A percentile compares a stretch with the other conserved stretches of the same genome.
phyloP scores from a whole-genome alignment of 2,797 vertebrate genomes.

The Cyprinella venusta region DNA sequence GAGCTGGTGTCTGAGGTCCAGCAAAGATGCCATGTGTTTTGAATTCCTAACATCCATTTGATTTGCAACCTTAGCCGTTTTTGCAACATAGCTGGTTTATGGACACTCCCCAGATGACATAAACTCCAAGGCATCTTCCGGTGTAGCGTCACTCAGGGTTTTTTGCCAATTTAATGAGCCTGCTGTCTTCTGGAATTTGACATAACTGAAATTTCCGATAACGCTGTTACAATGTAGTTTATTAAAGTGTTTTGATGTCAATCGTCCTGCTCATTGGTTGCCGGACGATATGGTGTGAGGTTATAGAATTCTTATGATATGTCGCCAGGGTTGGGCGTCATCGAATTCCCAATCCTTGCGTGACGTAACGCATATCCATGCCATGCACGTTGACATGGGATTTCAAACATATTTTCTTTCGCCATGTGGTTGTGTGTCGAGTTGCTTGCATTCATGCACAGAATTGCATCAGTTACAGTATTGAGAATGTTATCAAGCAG shows the following conservation, averaged over 20 bases:
- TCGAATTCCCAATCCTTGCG: constrained; percentile 9
- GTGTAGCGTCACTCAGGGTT: constrained; percentile 83
- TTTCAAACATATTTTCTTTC: constrained; percentile 32
- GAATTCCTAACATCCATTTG: background rate
- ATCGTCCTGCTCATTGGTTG: constrained; percentile 71
- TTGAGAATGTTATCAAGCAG: constrained; percentile 55
- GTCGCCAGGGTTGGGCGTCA: constrained; percentile 33
- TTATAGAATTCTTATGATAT: constrained; percentile 50
- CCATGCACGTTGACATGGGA: constrained; percentile 41
- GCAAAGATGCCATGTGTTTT: constrained; percentile 9
- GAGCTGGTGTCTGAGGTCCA: constrained; percentile 35
- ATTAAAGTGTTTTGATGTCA: constrained; percentile 63
- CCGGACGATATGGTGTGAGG: constrained; percentile 65
- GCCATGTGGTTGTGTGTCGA: constrained; percentile 38
- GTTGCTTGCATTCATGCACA: constrained; percentile 42
- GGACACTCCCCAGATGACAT: constrained; percentile 23
- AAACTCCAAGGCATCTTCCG: constrained; percentile 21
- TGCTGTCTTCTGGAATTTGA: constrained; percentile 68
- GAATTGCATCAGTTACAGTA: constrained; percentile 30
- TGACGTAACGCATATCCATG: background rate
- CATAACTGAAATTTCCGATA: constrained; percentile 27
- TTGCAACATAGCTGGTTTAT: constrained; percentile 17
- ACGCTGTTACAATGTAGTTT: constrained; percentile 47
- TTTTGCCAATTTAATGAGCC: constrained; percentile 74
- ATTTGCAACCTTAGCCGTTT: constrained; percentile 17